Conservation (phyloP, 2,888 invertebrate genomes). For the Amiota communis region DNA sequence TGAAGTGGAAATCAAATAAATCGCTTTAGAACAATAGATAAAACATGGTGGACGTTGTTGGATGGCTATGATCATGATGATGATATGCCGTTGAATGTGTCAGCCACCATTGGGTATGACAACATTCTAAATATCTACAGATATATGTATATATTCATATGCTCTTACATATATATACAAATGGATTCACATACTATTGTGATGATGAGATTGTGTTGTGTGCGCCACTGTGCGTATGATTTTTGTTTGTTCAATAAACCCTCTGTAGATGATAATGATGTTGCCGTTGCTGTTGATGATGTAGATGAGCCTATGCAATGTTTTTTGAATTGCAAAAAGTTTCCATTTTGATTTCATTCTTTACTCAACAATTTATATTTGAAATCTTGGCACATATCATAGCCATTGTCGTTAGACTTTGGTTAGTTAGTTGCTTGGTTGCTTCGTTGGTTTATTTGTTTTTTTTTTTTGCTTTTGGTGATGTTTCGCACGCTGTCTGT, state of each 20-base stretch:
- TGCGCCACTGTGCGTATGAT: not conserved
- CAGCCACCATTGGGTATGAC: conserved; percentile 46
- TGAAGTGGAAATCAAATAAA: conserved; percentile 57
- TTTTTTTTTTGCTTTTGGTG: conserved; percentile 26
- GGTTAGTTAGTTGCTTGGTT: too few species aligned
- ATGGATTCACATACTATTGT: too few species aligned
- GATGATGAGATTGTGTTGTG: not conserved
- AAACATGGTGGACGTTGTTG: conserved; percentile 31
- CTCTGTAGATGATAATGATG: conserved; percentile 49
- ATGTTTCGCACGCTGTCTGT: conserved; percentile 29
- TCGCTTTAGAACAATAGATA: conserved; percentile 31
- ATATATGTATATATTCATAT: not conserved
- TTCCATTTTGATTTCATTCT: conserved; percentile 62
- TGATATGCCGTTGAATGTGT: conserved; percentile 3
- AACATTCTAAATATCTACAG: conserved; percentile 5
- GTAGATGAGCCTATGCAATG: conserved; percentile 53
- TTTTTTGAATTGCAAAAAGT: conserved; percentile 61
- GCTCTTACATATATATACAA: conserved; percentile 24
- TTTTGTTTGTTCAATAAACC: conserved; percentile 45
- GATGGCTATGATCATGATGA: not conserved
- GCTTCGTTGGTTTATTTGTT: not conserved
- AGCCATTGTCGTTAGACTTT: conserved; percentile 51
- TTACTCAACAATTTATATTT: conserved; percentile 27
- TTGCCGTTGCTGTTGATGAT: not conserved
- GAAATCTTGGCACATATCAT: conserved; percentile 53